Evolutionary conservation across 1,140 invertebrate species (phyloP).

Genomic region (Glossosoma conforme): DNA sequence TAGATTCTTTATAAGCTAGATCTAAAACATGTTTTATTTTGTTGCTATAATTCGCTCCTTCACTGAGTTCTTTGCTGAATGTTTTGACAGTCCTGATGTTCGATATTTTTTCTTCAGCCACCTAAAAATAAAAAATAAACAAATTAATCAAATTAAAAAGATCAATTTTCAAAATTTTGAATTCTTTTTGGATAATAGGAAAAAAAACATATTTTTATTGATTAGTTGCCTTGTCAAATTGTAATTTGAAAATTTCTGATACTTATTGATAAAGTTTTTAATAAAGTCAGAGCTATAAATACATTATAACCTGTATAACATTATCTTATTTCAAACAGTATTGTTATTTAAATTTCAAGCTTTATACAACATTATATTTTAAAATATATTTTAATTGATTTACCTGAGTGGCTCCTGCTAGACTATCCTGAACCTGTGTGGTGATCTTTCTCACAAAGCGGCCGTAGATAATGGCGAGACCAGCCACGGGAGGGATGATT

Average conservation of each 20-base stretch:
- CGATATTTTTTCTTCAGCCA: slow-evolving; percentile 88
- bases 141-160: background rate
- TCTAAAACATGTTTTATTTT: slow-evolving; percentile 71
- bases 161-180: background rate
- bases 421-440: slow-evolving; percentile 72
- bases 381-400: too few species aligned
- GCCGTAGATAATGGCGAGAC: slow-evolving; percentile 84
- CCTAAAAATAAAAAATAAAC: slow-evolving; percentile 46
- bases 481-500: slow-evolving; percentile 84
- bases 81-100: slow-evolving; percentile 93
- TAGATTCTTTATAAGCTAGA: slow-evolving; percentile 81
- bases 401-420: slow-evolving; percentile 70
- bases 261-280: too few species aligned
- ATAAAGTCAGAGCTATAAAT: too few species aligned
- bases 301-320: too few species aligned
- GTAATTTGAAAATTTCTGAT: too few species aligned
- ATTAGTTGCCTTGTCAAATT: too few species aligned
- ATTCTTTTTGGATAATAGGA: too few species aligned
- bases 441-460: slow-evolving; percentile 83
- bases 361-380: too few species aligned
- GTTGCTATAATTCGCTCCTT: slow-evolving; percentile 64
- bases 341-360: too few species aligned
- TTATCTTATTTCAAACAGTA: too few species aligned
- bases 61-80: slow-evolving; percentile 81
- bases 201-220: too few species aligned